A percentile compares a stretch with the other conserved stretches of the same genome.
These are phyloP conservation scores for Bombus picipes DNA, from an alignment of 1,140 invertebrate genomes.

Conservation along the genomic window DNA sequence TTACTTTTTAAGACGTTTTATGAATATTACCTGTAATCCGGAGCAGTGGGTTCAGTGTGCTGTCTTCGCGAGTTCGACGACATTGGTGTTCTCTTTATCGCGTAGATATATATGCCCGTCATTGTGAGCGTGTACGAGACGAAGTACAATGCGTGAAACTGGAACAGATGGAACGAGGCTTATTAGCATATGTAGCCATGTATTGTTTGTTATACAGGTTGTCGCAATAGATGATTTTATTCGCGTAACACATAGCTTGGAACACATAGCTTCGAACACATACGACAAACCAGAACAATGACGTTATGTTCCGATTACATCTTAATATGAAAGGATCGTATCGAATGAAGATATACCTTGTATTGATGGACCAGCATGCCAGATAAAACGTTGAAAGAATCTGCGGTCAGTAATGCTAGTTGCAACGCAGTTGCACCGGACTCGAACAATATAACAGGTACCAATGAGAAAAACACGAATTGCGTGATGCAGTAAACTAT, in stretches of 20 bases:
- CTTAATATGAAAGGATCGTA: not conserved
- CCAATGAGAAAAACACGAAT: slow-evolving; percentile 90
- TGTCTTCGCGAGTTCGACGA: slow-evolving; percentile 77
- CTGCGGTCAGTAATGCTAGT: slow-evolving; percentile 91
- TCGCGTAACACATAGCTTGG: not conserved
- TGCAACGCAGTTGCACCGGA: slow-evolving; percentile 92
- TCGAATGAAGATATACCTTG: slow-evolving; percentile 84
- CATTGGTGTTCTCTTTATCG: slow-evolving; percentile 85
- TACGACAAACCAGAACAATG: not conserved
- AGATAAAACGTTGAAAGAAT: slow-evolving; percentile 92
- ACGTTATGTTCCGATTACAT: not conserved
- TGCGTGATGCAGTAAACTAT: slow-evolving; percentile 86
- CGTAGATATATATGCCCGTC: slow-evolving; percentile 89
- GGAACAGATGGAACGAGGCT: slow-evolving; percentile 71
- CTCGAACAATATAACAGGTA: slow-evolving; percentile 89
- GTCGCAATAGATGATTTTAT: not conserved
- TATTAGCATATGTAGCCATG: not conserved
- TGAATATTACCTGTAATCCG: slow-evolving; percentile 77
- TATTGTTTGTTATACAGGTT: not conserved
- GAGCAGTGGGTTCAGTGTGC: slow-evolving; percentile 74
- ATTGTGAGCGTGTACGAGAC: slow-evolving; percentile 90
- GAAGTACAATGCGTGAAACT: slow-evolving; percentile 93
- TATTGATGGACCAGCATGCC: slow-evolving; percentile 92
- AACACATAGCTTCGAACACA: not conserved
- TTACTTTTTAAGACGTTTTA: no score